Base-by-base conservation (phyloP, 2,888 invertebrate species). In the Drosophila nr. perissopoda region DNA sequence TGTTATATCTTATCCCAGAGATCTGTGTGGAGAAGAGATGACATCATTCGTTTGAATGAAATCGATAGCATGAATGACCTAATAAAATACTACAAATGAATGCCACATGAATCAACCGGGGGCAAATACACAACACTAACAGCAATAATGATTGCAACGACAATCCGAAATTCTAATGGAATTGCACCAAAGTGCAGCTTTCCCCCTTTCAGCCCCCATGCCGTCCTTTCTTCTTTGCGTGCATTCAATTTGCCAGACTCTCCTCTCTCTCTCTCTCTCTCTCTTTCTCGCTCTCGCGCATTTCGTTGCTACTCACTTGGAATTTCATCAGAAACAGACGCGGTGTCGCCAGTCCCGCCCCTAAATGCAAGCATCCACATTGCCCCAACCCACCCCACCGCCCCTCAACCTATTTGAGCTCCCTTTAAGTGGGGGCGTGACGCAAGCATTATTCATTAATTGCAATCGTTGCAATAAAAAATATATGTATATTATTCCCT, bases 21-120 rank as follows among this genome's bases (percentile, higher is more conserved):
- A 75, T 78, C 75, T 29, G 45, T 33, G 58, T 42, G 58, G 31
- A 25, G 45, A 16, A 38, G 56, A 58, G 62, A 78, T 86, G 86
- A 88, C 80, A 86, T 86, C 86, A 86, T 86, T 59, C 60, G 57
- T 70, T 73, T 75, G 76, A 68, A 67, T 73, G 69, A 85, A 87
- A 89, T 89, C 87, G 82, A 87, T 87, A 82, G 84, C 82, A 87
- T 83, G 86, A 88, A 86, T 87, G 86, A 85, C 77, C 84, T 85
- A 85, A 87, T 85, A 87, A 85, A 84, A 82, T 69, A 76, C 73
- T 69, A 74, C 79, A 86, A 74, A 74, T 73, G 75, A 78, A 69
- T 73, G 77, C 69, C 58, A 73, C 72, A 71, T 82, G 85, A 83
- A 83, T 83, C 83, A 82, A 70, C 76, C 57, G 49, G 60, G 53